Conservation (phyloP, 2,113 vertebrate species). For the Galemys pyrenaicus region DNA sequence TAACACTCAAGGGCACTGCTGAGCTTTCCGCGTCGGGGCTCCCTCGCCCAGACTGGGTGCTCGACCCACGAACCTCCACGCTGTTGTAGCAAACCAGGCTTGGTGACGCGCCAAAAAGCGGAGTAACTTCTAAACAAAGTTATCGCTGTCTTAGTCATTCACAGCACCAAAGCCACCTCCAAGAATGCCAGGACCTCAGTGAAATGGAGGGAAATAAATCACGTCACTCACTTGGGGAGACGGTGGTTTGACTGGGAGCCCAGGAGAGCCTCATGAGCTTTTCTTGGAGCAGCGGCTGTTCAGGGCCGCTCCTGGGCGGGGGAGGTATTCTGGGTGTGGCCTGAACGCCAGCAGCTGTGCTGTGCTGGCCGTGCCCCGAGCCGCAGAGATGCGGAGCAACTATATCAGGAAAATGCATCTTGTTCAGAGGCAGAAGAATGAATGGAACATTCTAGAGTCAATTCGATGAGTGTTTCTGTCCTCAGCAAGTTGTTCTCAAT, state of each 20-base stretch:
- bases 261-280: neutral
- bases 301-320: neutral
- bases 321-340: slow-evolving; percentile 66
- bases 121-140: neutral
- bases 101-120: neutral
- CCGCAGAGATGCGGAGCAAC: slow-evolving; percentile 53
- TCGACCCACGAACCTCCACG: neutral
- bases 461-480: neutral
- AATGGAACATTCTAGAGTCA: neutral
- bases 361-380: neutral
- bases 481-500: neutral
- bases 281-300: slow-evolving; percentile 67
- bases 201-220: neutral
- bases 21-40: neutral
- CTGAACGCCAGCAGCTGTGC: slow-evolving; percentile 63
- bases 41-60: neutral
- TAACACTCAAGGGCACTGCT: neutral
- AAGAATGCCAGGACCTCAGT: neutral
- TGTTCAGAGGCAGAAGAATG: slow-evolving; percentile 15
- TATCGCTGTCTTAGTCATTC: neutral
- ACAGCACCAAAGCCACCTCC: neutral
- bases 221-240: neutral
- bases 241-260: neutral
- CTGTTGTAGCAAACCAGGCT: neutral
- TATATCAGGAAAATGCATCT: slow-evolving; percentile 21